Evolutionary conservation across 2,888 invertebrate species (phyloP).

Genomic region (Colletes collaris): DNA sequence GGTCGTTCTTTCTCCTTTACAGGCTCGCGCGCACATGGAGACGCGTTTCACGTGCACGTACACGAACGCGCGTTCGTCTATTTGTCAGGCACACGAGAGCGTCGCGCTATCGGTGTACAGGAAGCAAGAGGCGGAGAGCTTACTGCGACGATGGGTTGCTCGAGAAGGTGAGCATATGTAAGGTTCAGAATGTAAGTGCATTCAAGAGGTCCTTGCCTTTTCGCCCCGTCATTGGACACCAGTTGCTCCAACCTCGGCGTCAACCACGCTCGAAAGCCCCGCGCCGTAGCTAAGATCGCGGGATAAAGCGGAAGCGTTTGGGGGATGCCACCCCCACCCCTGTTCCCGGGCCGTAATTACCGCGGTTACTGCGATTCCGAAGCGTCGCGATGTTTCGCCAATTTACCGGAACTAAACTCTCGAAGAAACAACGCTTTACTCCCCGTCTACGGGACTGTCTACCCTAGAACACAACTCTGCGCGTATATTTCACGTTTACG

Average conservation of each 20-base stretch:
- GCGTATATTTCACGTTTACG: too few species aligned
- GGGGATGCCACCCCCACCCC: constrained; percentile 4
- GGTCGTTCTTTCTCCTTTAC: constrained; percentile 13
- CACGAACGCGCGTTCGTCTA: constrained; percentile 20
- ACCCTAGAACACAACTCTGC: too few species aligned
- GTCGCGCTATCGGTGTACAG: constrained; percentile 42
- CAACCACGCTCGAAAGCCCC: constrained; percentile 56
- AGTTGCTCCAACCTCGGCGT: constrained; percentile 63
- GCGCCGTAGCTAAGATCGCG: constrained; percentile 47
- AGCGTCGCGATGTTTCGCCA: too few species aligned
- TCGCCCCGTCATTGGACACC: constrained; percentile 69
- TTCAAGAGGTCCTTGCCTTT: constrained; percentile 67
- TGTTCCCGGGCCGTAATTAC: constrained; percentile 14
- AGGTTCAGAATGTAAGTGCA: constrained; percentile 67
- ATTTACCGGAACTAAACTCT: too few species aligned
- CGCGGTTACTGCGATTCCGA: constrained; percentile 4
- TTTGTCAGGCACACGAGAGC: constrained; percentile 47
- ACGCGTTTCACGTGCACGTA: constrained; percentile 4
- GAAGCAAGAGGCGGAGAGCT: constrained; percentile 28
- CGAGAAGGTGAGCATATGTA: constrained; percentile 65
- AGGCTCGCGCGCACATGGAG: constrained; percentile 14
- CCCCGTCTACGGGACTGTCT: too few species aligned
- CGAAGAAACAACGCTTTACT: too few species aligned
- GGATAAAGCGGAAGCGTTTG: constrained; percentile 47
- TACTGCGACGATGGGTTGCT: constrained; percentile 55